phyloP scores from a whole-genome alignment of 2,797 vertebrate species.

The Petrocephalus schoutedeni region DNA sequence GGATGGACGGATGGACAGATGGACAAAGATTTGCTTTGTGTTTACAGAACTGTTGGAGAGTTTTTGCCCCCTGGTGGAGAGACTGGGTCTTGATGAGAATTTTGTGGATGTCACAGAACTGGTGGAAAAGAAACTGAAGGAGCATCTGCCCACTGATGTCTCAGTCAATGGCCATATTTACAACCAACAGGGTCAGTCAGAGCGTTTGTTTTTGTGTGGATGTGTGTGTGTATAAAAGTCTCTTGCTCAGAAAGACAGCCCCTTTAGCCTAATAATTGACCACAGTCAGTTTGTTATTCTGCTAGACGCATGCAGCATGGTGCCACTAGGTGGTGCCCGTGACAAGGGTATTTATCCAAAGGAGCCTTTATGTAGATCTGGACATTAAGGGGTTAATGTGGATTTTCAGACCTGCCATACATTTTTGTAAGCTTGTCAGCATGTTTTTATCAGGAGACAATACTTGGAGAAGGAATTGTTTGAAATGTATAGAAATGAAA shows the following conservation, averaged over 20 bases:
- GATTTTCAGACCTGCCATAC: background rate
- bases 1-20: background rate
- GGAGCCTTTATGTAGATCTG: background rate
- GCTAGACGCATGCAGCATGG: background rate
- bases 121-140: constrained; percentile 64
- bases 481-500: background rate
- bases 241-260: constrained; percentile 10
- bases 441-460: background rate
- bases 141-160: constrained; percentile 27
- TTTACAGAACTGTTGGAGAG: constrained; percentile 74
- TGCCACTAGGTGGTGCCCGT: background rate
- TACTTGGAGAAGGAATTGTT: background rate
- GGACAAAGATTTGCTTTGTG: background rate
- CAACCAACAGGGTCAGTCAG: constrained; percentile 59
- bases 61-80: constrained; percentile 76
- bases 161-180: constrained; percentile 73
- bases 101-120: constrained; percentile 80
- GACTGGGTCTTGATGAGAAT: constrained; percentile 88
- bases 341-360: background rate
- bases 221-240: constrained; percentile 30
- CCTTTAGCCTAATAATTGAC: background rate
- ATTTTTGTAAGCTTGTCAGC: background rate
- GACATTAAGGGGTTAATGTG: background rate
- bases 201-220: background rate
- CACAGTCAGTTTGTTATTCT: background rate